Evolutionary conservation across 2,888 invertebrate genomes (phyloP).

Genomic region (Yponomeuta cagnagella): DNA sequence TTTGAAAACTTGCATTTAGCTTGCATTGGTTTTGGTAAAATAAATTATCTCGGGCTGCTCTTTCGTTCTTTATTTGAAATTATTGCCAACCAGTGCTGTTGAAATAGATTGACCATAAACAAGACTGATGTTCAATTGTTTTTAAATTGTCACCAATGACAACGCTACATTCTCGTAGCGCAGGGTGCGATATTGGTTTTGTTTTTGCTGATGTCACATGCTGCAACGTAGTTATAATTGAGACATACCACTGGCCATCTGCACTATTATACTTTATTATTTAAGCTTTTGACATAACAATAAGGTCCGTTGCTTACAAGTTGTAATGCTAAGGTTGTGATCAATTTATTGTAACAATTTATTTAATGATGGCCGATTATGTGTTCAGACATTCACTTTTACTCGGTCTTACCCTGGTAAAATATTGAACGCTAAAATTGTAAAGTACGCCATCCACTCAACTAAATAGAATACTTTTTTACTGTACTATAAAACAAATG

Average conservation of each 20-base stretch:
- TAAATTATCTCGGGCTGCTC: neutral
- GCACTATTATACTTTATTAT: neutral
- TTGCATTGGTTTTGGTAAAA: too few species aligned
- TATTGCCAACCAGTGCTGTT: neutral
- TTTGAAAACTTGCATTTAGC: neutral
- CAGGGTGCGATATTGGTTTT: neutral
- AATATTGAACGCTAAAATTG: too few species aligned
- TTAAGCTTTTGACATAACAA: neutral
- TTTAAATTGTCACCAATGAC: constrained; percentile 46
- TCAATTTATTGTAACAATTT: neutral
- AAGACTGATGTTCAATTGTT: neutral
- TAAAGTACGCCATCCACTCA: too few species aligned
- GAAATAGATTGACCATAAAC: neutral
- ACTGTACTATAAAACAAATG: too few species aligned
- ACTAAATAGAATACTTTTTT: too few species aligned
- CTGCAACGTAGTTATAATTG: neutral
- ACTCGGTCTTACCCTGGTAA: too few species aligned
- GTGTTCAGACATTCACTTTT: neutral
- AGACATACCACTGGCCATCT: neutral
- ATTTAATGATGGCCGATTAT: neutral
- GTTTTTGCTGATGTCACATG: neutral
- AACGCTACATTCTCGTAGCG: constrained; percentile 34
- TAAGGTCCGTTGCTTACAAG: neutral
- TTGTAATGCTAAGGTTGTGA: neutral
- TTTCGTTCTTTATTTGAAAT: neutral